Percentiles rank a stretch among this genome's conserved stretches.
Conservation (phyloP, 2,797 vertebrate species). For the Apogon hyalosoma region DNA sequence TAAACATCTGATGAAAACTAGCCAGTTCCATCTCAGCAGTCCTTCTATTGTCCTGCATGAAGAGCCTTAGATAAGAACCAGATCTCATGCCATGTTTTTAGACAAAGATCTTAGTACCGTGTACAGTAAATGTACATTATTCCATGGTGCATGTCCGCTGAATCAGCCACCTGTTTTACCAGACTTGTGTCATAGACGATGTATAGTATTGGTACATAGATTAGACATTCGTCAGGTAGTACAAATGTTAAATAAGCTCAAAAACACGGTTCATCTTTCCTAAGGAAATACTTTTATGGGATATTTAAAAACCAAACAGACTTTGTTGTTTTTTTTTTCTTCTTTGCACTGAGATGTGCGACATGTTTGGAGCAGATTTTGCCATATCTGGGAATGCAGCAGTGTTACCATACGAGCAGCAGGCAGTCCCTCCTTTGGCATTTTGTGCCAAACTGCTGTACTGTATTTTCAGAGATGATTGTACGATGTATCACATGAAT, state of each 20-base stretch:
- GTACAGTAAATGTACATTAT: constrained; percentile 70
- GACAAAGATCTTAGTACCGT: constrained; percentile 60
- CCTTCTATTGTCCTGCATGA: constrained; percentile 68
- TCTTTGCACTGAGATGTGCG: constrained; percentile 78
- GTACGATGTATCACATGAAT: constrained; percentile 80
- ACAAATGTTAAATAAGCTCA: constrained; percentile 76
- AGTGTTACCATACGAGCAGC: constrained; percentile 47
- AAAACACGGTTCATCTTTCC: constrained; percentile 75
- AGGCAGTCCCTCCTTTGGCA: constrained; percentile 65
- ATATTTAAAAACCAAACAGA: constrained; percentile 78
- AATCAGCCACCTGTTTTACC: constrained; percentile 67
- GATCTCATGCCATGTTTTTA: constrained; percentile 57
- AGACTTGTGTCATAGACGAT: constrained; percentile 70
- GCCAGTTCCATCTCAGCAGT: constrained; percentile 46
- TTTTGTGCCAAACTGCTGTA: constrained; percentile 72
- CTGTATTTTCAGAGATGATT: constrained; percentile 80
- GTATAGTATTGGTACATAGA: constrained; percentile 73
- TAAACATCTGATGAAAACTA: constrained; percentile 58
- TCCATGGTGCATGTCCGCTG: constrained; percentile 77
- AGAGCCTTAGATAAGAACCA: constrained; percentile 62
- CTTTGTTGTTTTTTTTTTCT: constrained; percentile 42
- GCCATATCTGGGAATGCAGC: constrained; percentile 57
- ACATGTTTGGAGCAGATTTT: constrained; percentile 72
- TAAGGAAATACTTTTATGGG: constrained; percentile 82
- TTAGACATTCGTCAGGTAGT: constrained; percentile 62